phyloP scores from a whole-genome alignment of 2,113 vertebrate genomes.

The Rafetus swinhoei region DNA sequence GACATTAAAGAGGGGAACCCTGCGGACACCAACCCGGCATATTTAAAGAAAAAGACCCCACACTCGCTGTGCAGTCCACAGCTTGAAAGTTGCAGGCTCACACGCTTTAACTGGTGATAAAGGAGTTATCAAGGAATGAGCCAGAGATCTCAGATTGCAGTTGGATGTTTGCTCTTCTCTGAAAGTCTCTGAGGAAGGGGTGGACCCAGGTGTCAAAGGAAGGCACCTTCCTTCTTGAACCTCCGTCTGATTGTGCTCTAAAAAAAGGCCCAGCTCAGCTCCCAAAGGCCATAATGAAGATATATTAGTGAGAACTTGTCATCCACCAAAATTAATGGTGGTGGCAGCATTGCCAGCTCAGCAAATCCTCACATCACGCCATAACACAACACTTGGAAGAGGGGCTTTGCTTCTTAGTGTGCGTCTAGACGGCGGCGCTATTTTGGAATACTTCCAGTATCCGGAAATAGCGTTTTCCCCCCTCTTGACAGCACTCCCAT shows the following conservation, averaged over 20 bases:
- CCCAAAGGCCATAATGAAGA: neutral
- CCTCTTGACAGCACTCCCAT: too few relatives aligned
- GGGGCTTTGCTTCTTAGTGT: neutral
- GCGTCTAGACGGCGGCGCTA: too few relatives aligned
- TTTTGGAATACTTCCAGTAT: too few relatives aligned
- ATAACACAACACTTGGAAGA: neutral
- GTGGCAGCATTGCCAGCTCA: accelerated
- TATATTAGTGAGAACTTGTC: accelerated
- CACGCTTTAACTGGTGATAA: accelerated
- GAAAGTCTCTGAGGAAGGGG: neutral
- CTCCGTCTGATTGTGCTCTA: neutral
- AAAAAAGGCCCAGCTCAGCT: neutral
- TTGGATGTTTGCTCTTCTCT: neutral
- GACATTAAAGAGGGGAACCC: neutral
- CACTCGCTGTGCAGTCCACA: neutral
- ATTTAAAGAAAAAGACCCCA: neutral
- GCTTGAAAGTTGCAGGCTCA: neutral
- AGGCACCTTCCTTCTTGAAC: neutral
- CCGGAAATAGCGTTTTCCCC: too few relatives aligned
- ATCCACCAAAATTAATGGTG: neutral
- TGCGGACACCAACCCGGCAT: constrained; percentile 26
- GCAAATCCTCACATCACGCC: accelerated
- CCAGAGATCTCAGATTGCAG: neutral
- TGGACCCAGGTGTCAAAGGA: neutral
- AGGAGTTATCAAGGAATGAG: neutral